phyloP scores from a whole-genome alignment of 1,140 invertebrate species.

The Drosophila dunni region DNA sequence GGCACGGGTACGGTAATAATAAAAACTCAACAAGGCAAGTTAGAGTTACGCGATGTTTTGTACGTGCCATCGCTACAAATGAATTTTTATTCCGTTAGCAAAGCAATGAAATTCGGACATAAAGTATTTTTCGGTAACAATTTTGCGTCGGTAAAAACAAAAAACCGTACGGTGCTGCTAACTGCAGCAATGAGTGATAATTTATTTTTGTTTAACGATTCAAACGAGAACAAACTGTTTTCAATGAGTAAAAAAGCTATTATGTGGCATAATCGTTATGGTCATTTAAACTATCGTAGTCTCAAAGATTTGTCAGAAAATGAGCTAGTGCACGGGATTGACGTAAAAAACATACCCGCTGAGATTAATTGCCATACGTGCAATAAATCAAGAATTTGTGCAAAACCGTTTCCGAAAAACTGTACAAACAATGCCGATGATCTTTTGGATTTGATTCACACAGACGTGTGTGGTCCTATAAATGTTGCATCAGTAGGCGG shows the following conservation, averaged over 20 bases:
- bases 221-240: not conserved
- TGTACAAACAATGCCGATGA: not conserved
- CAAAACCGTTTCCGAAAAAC: not conserved
- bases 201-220: too few species aligned
- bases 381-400: not conserved
- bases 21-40: too few species aligned
- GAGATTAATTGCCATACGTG: slow-evolving; percentile 9
- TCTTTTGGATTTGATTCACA: not conserved
- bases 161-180: too few species aligned
- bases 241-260: not conserved
- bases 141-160: too few species aligned
- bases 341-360: not conserved
- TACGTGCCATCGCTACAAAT: too few species aligned
- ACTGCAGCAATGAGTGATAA: too few species aligned
- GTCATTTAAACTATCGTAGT: not conserved
- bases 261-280: slow-evolving; percentile 1
- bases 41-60: too few species aligned
- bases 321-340: slow-evolving; percentile 1
- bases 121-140: too few species aligned
- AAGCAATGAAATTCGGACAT: too few species aligned
- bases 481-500: not conserved
- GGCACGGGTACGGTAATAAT: not conserved
- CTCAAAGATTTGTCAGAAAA: not conserved
- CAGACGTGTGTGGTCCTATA: slow-evolving; percentile 8
- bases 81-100: too few species aligned